Evolutionary conservation across 2,797 vertebrate genomes (phyloP), one percentile per base, ranked within the genome.

Genomic region (Phrynocephalus forsythii): DNA sequence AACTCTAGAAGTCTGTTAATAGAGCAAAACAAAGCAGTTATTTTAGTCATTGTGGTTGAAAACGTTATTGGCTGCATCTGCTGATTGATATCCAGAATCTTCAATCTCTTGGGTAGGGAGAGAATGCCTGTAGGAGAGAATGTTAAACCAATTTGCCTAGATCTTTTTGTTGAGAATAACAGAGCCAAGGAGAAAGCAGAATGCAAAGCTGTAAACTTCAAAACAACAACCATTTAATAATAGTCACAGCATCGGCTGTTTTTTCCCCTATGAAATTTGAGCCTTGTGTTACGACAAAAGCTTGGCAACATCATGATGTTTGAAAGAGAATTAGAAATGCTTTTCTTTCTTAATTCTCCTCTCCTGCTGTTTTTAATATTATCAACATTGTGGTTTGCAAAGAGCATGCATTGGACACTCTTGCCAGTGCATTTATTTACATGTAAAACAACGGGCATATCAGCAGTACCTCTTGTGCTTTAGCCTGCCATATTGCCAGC

Each of bases 331-430:
- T 96, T 96, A 96, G 96, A 96, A 96, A 97, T 96, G 96, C 95
- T 97, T 97, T 97, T 96, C 96, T 97, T 96, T 96, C 96, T 95
- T 96, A 97, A 96, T 97, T 96, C 95, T 93, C 90, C 92, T 96
- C 96, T 96, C 95, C 96, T 96, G 95, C 96, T 97, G 97, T 93
- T 97, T 96, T 95, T 97, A 97, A 97, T 97, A 95, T 95, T 92
- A 97, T 96, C 91, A 94, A 96, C 95, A 93, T 95, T 95, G 96
- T 86, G 96, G 96, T 97, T 96, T 96, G 88, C 83, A 87, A 77
- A 95, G 96, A 94, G 93, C 93, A 95, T 94, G 95, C 94, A 94
- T 95, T 90, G 92, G 90, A 92, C 82, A 84, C 92, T 95, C 95
- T 93, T 95, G 96, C 95, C 96, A 96, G 92, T 94, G 94, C 95